A percentile compares a stretch with the other conserved stretches of the same genome.
These are phyloP conservation scores for Brachypteracias leptosomus DNA, from an alignment of 2,113 vertebrate genomes.

Conservation along the genomic window DNA sequence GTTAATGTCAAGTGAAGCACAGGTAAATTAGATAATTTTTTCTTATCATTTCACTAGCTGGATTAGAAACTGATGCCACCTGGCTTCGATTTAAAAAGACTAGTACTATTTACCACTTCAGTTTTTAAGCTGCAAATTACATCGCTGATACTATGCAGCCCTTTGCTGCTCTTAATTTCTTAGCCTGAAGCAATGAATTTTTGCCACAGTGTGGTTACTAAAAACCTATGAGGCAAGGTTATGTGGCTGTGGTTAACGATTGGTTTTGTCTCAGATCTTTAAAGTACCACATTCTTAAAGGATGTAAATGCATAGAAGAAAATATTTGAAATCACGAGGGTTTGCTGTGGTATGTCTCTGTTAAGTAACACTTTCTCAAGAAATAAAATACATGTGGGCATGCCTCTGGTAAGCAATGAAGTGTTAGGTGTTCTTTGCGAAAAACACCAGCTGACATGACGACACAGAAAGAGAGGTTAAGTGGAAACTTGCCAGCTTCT, in stretches of 20 bases:
- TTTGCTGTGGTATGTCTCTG: neutral
- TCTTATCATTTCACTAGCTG: neutral
- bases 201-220: neutral
- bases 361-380: neutral
- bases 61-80: neutral
- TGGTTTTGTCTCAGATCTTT: neutral
- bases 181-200: neutral
- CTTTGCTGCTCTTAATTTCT: neutral
- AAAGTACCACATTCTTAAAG: neutral
- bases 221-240: neutral
- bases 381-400: neutral
- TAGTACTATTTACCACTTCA: neutral
- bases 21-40: neutral
- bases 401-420: neutral
- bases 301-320: neutral
- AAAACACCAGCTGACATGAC: neutral
- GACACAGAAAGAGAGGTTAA: neutral
- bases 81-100: neutral
- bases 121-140: neutral
- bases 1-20: neutral
- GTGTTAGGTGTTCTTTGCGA: neutral
- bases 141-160: neutral
- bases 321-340: neutral
- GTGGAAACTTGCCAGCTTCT: neutral
- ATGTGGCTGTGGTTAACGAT: neutral